These are phyloP conservation scores for Apostichopus californicus DNA, from an alignment of 35 echinoderm and acorn worm genomes.

Conservation along the genomic window DNA sequence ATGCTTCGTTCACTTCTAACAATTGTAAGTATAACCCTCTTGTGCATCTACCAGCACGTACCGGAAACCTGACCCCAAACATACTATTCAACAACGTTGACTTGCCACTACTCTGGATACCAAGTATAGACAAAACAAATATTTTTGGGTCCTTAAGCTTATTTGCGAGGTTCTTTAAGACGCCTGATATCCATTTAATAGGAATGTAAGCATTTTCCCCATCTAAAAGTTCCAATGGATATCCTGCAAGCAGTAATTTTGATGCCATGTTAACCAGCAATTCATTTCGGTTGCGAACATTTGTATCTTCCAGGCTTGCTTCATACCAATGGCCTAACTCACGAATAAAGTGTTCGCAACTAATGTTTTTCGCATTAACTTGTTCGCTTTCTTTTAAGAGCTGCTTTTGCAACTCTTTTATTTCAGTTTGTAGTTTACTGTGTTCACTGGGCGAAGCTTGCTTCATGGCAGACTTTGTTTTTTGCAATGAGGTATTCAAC, in stretches of 20 bases:
- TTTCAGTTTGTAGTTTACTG: too few relatives aligned
- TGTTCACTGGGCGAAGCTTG: not conserved
- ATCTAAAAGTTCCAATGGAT: constrained; percentile 34
- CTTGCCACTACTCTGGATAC: constrained; percentile 41
- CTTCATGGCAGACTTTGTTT: not conserved
- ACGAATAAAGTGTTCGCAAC: constrained; percentile 16
- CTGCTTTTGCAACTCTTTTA: not conserved
- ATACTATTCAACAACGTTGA: constrained; percentile 46
- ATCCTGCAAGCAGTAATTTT: constrained; percentile 1
- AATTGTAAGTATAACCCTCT: constrained; percentile 19
- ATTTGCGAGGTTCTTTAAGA: not conserved
- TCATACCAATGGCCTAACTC: not conserved
- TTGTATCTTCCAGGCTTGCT: not conserved
- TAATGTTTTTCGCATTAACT: not conserved
- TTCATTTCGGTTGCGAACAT: not conserved
- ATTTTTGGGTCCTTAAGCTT: not conserved
- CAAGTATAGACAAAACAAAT: constrained; percentile 28
- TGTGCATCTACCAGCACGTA: constrained; percentile 13
- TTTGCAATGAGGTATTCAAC: not conserved
- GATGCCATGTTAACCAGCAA: not conserved
- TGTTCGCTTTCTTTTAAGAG: not conserved
- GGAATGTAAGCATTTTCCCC: constrained; percentile 6
- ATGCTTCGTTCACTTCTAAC: not conserved
- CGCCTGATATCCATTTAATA: not conserved
- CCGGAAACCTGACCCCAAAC: constrained; percentile 17